These are phyloP conservation scores for Tachysurus fulvidraco DNA, from an alignment of 2,113 vertebrate species.

Conservation along the genomic window DNA sequence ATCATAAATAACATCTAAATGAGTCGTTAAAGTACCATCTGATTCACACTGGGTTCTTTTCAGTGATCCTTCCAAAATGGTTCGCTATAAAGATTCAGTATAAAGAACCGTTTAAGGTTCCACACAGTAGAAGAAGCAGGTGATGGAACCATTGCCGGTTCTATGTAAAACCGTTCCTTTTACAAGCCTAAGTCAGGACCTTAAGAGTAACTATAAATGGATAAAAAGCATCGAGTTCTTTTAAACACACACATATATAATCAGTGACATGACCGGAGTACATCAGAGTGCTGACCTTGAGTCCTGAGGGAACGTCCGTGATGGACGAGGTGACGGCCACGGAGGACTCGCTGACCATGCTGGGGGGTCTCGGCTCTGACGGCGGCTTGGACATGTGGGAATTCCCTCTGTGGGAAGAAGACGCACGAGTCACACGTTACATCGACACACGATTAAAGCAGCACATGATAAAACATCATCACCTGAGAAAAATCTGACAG, in stretches of 20 bases:
- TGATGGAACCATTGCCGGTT: too few species aligned
- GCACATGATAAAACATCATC: neutral
- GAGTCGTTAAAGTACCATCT: too few species aligned
- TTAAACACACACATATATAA: neutral
- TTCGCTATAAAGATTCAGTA: too few species aligned
- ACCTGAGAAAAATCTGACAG: neutral
- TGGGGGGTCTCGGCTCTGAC: slow-evolving; percentile 84
- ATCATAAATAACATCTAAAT: too few species aligned
- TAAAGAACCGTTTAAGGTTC: too few species aligned
- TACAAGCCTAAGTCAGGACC: too few species aligned
- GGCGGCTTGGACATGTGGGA: slow-evolving; percentile 87
- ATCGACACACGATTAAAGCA: neutral
- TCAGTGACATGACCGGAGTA: neutral
- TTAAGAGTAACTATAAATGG: too few species aligned
- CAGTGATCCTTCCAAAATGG: too few species aligned
- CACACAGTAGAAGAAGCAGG: too few species aligned
- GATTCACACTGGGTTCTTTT: too few species aligned
- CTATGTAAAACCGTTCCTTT: too few species aligned
- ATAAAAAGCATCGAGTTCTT: too few species aligned
- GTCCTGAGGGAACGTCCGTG: slow-evolving; percentile 75
- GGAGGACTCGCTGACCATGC: slow-evolving; percentile 90
- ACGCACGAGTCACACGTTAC: slow-evolving; percentile 43
- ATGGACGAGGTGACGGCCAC: slow-evolving; percentile 81
- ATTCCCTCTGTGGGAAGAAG: slow-evolving; percentile 72
- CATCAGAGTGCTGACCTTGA: slow-evolving; percentile 77